A percentile compares a stretch with the other conserved stretches of the same genome.
These are phyloP conservation scores for Carabus problematicus DNA, from an alignment of 2,888 invertebrate species.

Conservation along the genomic window DNA sequence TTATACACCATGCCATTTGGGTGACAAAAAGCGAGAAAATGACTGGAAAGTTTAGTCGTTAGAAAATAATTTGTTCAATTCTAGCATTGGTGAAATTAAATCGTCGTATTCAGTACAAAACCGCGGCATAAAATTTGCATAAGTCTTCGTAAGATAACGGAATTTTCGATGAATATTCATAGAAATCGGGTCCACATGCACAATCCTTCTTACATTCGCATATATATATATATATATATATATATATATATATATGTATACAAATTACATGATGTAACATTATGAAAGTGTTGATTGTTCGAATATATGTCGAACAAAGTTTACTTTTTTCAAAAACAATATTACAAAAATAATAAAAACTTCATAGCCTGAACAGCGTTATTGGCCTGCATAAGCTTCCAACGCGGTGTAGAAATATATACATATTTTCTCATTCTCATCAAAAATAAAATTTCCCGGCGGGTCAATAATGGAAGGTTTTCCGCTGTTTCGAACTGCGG, in stretches of 20 bases:
- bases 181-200: conserved; percentile 28
- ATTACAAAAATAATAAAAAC: too few species aligned
- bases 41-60: conserved; percentile 34
- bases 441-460: neutral
- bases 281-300: too few species aligned
- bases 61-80: conserved; percentile 36
- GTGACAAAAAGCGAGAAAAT: conserved; percentile 3
- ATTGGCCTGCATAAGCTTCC: too few species aligned
- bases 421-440: too few species aligned
- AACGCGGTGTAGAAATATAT: too few species aligned
- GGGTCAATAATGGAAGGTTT: conserved; percentile 11
- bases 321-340: too few species aligned
- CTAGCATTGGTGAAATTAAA: conserved; percentile 26
- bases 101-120: conserved; percentile 38
- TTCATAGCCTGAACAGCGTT: too few species aligned
- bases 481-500: conserved; percentile 20
- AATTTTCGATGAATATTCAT: conserved; percentile 41
- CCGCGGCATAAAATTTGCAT: conserved; percentile 39
- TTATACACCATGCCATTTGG: neutral
- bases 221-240: neutral
- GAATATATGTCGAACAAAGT: too few species aligned
- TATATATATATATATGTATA: neutral
- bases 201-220: conserved; percentile 1
- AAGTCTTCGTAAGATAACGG: conserved; percentile 38
- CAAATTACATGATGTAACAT: too few species aligned